Evolutionary conservation across 2,113 vertebrate species (phyloP).

Genomic region (Athene cunicularia): DNA sequence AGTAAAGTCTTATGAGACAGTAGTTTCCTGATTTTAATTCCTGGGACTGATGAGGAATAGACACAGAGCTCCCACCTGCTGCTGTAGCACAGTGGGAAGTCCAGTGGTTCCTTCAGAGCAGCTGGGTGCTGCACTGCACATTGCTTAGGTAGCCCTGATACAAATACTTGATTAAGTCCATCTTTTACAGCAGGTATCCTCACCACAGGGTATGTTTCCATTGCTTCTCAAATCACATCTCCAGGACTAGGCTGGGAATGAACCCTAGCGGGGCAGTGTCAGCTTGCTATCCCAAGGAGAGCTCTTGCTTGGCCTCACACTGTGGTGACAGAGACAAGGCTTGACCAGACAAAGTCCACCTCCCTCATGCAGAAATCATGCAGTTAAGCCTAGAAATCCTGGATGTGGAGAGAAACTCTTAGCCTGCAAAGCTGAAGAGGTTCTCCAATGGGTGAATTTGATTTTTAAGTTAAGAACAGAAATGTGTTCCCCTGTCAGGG

Average conservation of each 20-base stretch:
- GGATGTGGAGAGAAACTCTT: neutral
- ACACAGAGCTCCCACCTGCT: rapidly evolving
- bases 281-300: rapidly evolving
- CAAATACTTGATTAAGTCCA: rapidly evolving
- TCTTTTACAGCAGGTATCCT: neutral
- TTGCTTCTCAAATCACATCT: neutral
- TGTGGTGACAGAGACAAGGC: neutral
- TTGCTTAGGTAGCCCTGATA: neutral
- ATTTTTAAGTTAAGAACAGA: slow-evolving; percentile 25
- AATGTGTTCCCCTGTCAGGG: rapidly evolving
- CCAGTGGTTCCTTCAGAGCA: neutral
- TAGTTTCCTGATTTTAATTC: neutral
- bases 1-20: neutral
- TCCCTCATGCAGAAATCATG: neutral
- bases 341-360: neutral
- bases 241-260: neutral
- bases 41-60: neutral
- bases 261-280: neutral
- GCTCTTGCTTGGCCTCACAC: neutral
- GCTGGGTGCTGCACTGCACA: rapidly evolving
- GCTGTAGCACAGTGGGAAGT: neutral
- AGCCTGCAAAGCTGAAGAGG: neutral
- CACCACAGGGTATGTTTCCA: neutral
- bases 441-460: neutral
- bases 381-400: neutral